Conservation (phyloP, 2,113 vertebrate genomes). For the Semicossyphus pulcher region DNA sequence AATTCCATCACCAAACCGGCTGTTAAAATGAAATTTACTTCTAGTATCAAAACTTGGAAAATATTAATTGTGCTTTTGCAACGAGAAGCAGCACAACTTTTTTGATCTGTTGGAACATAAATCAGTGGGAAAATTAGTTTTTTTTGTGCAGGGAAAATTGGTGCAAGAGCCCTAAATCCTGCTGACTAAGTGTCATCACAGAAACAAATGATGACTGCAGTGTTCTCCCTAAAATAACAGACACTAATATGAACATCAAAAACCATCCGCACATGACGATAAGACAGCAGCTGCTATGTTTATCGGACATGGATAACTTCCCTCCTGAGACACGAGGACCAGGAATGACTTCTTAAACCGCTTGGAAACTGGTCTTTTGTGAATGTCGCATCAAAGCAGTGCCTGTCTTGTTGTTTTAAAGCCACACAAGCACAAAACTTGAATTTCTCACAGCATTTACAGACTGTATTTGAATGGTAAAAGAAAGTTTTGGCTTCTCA, state of each 20-base stretch:
- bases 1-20: no score
- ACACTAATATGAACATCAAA: conserved; percentile 36
- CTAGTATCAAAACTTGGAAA: no score
- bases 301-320: not conserved
- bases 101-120: not conserved
- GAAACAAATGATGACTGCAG: not conserved
- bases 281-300: conserved; percentile 41
- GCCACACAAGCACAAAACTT: conserved; percentile 56
- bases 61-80: no score
- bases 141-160: not conserved
- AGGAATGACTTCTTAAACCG: not conserved
- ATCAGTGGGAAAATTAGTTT: not conserved
- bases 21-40: no score
- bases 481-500: conserved; percentile 10
- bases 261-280: not conserved
- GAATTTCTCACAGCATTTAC: conserved; percentile 45
- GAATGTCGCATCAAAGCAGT: not conserved
- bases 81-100: not conserved
- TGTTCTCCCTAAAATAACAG: conserved; percentile 7
- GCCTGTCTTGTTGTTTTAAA: conserved; percentile 34
- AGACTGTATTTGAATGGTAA: conserved; percentile 26
- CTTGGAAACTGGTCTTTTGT: not conserved
- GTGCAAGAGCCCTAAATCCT: not conserved
- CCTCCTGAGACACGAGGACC: conserved; percentile 26
- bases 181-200: not conserved